A percentile compares a stretch with the other conserved stretches of the same genome.
These are phyloP conservation scores for Cheirogaleus medius DNA, from an alignment of 2,113 vertebrate genomes.

Conservation along the genomic window DNA sequence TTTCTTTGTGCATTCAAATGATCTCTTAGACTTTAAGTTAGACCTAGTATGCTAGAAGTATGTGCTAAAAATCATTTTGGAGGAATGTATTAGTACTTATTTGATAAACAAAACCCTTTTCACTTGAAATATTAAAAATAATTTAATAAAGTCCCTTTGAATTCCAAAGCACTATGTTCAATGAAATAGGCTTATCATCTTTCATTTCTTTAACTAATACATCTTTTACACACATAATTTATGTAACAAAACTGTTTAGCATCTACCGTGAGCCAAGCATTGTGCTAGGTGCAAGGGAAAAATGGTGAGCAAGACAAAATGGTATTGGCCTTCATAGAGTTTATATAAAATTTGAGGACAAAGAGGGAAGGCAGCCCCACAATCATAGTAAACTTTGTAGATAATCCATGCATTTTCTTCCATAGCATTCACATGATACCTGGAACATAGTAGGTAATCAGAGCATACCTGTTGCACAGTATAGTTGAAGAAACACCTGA, in stretches of 20 bases:
- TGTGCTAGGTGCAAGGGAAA: not conserved
- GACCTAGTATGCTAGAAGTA: conserved; percentile 16
- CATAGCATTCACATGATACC: not conserved
- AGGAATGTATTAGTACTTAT: not conserved
- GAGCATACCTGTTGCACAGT: not conserved
- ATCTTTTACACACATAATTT: not conserved
- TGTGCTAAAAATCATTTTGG: not conserved
- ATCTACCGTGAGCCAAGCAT: not conserved
- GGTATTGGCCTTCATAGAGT: not conserved
- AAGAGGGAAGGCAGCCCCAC: not conserved
- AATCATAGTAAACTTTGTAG: not conserved
- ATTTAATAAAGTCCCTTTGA: not conserved
- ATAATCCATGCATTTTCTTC: not conserved
- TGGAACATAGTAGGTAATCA: not conserved
- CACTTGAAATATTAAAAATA: conserved; percentile 11
- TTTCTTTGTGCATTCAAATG: not conserved
- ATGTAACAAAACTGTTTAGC: not conserved
- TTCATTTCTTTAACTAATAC: not conserved
- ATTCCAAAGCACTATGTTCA: not conserved
- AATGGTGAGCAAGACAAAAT: not conserved
- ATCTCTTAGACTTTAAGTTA: not conserved
- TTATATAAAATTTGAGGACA: not conserved
- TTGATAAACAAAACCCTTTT: not conserved
- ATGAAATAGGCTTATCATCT: not conserved
- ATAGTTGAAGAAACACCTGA: not conserved